Evolutionary conservation across 1,140 invertebrate species (phyloP).

Genomic region (Trissolcus basalis): DNA sequence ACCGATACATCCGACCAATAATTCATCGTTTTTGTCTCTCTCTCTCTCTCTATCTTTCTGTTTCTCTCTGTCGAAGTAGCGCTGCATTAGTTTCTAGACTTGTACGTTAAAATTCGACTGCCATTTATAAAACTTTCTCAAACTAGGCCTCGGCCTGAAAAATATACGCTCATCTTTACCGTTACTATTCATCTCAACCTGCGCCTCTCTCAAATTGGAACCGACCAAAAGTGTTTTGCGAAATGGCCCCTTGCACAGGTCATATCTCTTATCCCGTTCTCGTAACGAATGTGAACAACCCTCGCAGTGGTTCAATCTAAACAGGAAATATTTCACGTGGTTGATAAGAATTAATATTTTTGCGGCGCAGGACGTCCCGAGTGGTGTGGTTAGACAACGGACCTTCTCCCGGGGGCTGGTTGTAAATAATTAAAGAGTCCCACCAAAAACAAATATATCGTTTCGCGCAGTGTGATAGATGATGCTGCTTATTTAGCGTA

Average conservation of each 20-base stretch:
- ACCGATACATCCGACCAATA: slow-evolving; percentile 42
- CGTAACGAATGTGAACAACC: not conserved
- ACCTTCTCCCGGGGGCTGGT: slow-evolving; percentile 39
- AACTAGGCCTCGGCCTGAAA: slow-evolving; percentile 36
- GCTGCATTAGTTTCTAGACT: slow-evolving; percentile 39
- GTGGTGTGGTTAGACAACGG: slow-evolving; percentile 32
- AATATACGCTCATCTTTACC: slow-evolving; percentile 36
- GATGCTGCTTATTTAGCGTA: slow-evolving; percentile 69
- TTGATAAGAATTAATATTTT: slow-evolving; percentile 44
- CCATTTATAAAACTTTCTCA: slow-evolving; percentile 47
- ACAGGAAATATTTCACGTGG: slow-evolving; percentile 5
- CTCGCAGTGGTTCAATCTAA: not conserved
- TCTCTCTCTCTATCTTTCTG: no score
- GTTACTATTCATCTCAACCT: slow-evolving; percentile 30
- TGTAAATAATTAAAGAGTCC: slow-evolving; percentile 74
- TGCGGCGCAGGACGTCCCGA: slow-evolving; percentile 18
- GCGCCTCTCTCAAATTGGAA: no score
- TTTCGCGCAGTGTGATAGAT: slow-evolving; percentile 75
- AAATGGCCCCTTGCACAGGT: no score
- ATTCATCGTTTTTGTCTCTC: no score
- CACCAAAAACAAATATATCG: slow-evolving; percentile 75
- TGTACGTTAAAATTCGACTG: slow-evolving; percentile 39
- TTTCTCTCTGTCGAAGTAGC: slow-evolving; percentile 24
- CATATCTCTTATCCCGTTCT: no score
- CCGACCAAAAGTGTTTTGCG: no score